Conservation (phyloP, 2,888 invertebrate species). For the Hirtodrosophila cameraria region DNA sequence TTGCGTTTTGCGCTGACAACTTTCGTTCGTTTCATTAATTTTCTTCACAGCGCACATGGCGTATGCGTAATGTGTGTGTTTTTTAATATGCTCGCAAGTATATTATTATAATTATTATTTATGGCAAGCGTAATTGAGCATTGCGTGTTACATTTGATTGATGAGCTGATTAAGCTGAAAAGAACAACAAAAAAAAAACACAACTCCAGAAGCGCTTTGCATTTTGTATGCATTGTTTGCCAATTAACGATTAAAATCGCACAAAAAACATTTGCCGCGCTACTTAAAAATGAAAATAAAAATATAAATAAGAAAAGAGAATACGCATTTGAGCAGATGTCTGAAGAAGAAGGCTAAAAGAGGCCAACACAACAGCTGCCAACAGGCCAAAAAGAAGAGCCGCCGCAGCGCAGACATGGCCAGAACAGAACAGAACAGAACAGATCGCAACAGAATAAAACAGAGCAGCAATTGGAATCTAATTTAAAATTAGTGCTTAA, state of each 20-base stretch:
- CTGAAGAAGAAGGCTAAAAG: constrained; percentile 21
- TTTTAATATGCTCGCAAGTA: constrained; percentile 24
- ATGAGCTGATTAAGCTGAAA: constrained; percentile 49
- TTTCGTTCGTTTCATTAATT: constrained; percentile 46
- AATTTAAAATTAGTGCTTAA: constrained; percentile 79
- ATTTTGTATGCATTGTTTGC: constrained; percentile 63
- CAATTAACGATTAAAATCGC: constrained; percentile 73
- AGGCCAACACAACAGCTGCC: constrained; percentile 52
- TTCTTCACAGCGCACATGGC: constrained; percentile 23
- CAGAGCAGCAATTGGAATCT: constrained; percentile 74
- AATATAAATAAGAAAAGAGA: constrained; percentile 5
- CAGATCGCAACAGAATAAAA: neutral
- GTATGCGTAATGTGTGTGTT: constrained; percentile 49
- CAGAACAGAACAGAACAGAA: constrained; percentile 9
- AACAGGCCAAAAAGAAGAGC: neutral
- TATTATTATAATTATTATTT: constrained; percentile 33
- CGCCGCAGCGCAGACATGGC: constrained; percentile 12
- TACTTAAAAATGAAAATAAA: constrained; percentile 41
- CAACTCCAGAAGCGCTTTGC: constrained; percentile 58
- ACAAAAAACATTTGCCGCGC: constrained; percentile 51
- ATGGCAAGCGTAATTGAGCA: constrained; percentile 60
- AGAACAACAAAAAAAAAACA: neutral
- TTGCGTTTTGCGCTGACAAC: constrained; percentile 35
- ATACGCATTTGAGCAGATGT: constrained; percentile 47
- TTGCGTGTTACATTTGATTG: constrained; percentile 50